phyloP scores from a whole-genome alignment of 2,797 vertebrate genomes.

The Linurgus olivaceus region DNA sequence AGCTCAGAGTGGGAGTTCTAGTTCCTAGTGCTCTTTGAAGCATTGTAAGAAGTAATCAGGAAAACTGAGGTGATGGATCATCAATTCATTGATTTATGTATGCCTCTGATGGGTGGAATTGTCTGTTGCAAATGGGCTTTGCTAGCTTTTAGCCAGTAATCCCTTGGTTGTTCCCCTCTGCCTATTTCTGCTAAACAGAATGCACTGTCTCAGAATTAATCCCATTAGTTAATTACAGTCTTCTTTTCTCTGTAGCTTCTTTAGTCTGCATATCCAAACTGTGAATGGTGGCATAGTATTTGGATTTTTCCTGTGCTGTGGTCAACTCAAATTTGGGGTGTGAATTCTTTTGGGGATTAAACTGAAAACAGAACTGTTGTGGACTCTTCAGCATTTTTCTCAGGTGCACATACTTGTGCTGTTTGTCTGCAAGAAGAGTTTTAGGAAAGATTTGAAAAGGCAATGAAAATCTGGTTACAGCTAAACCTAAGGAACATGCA shows the following conservation, averaged over 20 bases:
- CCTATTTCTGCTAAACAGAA: background rate
- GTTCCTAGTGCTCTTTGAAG: background rate
- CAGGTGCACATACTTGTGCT: accelerated
- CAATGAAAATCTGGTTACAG: background rate
- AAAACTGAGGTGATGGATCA: constrained; percentile 29
- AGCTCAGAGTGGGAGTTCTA: background rate
- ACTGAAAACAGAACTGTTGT: background rate
- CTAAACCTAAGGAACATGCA: background rate
- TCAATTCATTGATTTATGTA: background rate
- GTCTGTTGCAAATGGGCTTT: background rate
- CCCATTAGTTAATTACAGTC: background rate
- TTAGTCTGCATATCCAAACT: background rate
- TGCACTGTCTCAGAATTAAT: background rate
- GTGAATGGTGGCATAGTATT: background rate
- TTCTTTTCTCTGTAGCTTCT: background rate
- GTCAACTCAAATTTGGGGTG: background rate
- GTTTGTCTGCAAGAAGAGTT: background rate
- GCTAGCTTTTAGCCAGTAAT: constrained; percentile 2
- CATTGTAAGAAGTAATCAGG: background rate
- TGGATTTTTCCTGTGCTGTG: background rate
- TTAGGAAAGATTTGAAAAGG: background rate
- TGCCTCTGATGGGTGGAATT: background rate
- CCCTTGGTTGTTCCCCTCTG: background rate
- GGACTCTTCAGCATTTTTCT: background rate
- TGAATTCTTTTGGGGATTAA: background rate